phyloP scores from a whole-genome alignment of 2,888 invertebrate genomes.

The Parnassius apollo region DNA sequence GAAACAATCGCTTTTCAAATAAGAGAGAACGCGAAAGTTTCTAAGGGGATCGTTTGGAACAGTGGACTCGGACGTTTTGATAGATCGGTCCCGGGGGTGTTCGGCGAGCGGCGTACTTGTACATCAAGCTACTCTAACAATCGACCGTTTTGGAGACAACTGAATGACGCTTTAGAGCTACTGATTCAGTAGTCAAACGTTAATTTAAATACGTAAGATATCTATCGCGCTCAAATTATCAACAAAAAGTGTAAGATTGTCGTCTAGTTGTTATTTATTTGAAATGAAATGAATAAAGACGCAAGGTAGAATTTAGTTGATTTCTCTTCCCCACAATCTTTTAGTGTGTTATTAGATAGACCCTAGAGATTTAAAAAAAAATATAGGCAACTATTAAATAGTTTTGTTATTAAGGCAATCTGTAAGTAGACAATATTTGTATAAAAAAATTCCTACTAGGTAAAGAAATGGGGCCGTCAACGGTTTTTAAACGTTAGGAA shows the following conservation, averaged over 20 bases:
- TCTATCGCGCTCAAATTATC: slow-evolving; percentile 4
- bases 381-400: no score
- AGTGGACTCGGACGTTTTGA: slow-evolving; percentile 62
- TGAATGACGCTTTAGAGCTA: slow-evolving; percentile 40
- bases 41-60: slow-evolving; percentile 59
- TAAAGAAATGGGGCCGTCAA: no score
- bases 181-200: slow-evolving; percentile 17
- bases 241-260: background rate
- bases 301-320: no score
- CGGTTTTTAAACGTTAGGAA: no score
- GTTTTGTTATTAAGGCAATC: no score
- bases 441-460: no score
- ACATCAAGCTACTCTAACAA: slow-evolving; percentile 42
- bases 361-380: no score
- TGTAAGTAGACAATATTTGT: no score
- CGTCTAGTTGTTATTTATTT: background rate
- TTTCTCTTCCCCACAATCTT: no score
- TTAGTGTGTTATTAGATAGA: no score
- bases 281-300: background rate
- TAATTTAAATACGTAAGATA: slow-evolving; percentile 17
- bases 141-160: slow-evolving; percentile 42
- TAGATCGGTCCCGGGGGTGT: slow-evolving; percentile 71
- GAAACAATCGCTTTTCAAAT: slow-evolving; percentile 71
- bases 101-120: slow-evolving; percentile 33
- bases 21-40: slow-evolving; percentile 39